Conservation (phyloP, 1,140 invertebrate species). For the Drosophila nigrodunni region DNA sequence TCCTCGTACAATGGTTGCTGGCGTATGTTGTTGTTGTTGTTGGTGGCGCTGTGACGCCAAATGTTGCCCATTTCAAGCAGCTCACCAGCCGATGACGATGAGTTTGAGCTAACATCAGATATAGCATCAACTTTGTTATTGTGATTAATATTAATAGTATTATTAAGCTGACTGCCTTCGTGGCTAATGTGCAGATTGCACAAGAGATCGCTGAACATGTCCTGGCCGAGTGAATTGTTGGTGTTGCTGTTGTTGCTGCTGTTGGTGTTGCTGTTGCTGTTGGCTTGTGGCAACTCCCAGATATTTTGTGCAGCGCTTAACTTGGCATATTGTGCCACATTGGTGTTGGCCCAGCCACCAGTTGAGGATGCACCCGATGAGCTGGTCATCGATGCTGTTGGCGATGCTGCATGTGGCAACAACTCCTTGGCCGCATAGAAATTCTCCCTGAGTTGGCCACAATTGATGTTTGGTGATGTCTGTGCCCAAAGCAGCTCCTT, state of each 20-base stretch:
- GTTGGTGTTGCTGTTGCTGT: constrained; percentile 32
- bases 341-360: constrained; percentile 33
- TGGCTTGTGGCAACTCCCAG: constrained; percentile 72
- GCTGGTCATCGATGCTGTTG: constrained; percentile 66
- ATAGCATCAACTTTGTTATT: constrained; percentile 27
- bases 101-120: constrained; percentile 76
- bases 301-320: constrained; percentile 64
- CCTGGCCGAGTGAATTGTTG: constrained; percentile 43
- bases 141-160: neutral
- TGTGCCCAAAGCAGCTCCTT: constrained; percentile 81
- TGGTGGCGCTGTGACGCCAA: constrained; percentile 46
- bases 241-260: constrained; percentile 13
- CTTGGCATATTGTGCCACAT: constrained; percentile 63
- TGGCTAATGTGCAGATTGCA: constrained; percentile 68
- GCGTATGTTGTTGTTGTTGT: constrained; percentile 19
- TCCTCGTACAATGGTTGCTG: constrained; percentile 50
- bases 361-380: constrained; percentile 60
- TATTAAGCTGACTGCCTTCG: constrained; percentile 28
- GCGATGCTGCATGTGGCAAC: constrained; percentile 67
- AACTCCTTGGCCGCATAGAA: constrained; percentile 58
- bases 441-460: constrained; percentile 63
- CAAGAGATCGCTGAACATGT: constrained; percentile 81
- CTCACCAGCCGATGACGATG: constrained; percentile 64
- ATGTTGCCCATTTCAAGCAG: constrained; percentile 67
- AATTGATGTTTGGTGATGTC: constrained; percentile 58